A percentile compares a stretch with the other conserved stretches of the same genome.
phyloP scores from a whole-genome alignment of 2,888 invertebrate genomes.

The Drosophila seclusa region DNA sequence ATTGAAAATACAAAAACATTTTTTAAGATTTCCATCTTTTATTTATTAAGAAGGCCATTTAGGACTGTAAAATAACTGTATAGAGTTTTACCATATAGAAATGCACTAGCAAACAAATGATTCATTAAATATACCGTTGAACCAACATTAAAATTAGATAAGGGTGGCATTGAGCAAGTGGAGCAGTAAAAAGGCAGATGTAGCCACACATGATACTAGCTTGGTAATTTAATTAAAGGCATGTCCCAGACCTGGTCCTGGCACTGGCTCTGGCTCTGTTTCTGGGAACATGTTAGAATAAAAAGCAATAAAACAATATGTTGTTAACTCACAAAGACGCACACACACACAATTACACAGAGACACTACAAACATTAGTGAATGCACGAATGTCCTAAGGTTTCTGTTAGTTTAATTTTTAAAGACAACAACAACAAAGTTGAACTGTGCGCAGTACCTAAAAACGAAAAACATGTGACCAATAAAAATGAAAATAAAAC shows the following conservation, averaged over 20 bases:
- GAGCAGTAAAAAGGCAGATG: slow-evolving; percentile 40
- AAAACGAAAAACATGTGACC: slow-evolving; percentile 73
- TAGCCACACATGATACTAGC: slow-evolving; percentile 56
- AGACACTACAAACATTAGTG: slow-evolving; percentile 6
- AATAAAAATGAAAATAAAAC: slow-evolving; percentile 49
- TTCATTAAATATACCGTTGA: slow-evolving; percentile 47
- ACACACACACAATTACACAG: slow-evolving; percentile 24
- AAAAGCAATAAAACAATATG: slow-evolving; percentile 68
- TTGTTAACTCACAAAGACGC: slow-evolving; percentile 45
- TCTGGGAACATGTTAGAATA: slow-evolving; percentile 54
- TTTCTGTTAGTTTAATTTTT: slow-evolving; percentile 61
- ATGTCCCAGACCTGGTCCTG: slow-evolving; percentile 26
- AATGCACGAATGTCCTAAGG: slow-evolving; percentile 54
- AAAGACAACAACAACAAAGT: slow-evolving; percentile 60
- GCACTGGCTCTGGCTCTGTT: slow-evolving; percentile 5
- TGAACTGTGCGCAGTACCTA: slow-evolving; percentile 74
- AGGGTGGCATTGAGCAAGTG: slow-evolving; percentile 19
- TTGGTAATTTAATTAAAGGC: slow-evolving; percentile 65
- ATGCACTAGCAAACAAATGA: slow-evolving; percentile 33
- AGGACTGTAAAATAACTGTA: slow-evolving; percentile 48
- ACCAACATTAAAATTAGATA: slow-evolving; percentile 71
- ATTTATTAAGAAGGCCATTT: slow-evolving; percentile 51
- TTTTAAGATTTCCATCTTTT: neutral
- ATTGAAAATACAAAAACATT: neutral
- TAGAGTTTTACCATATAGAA: slow-evolving; percentile 30